A percentile compares a stretch with the other conserved stretches of the same genome.
Conservation (phyloP, 2,888 invertebrate species). For the Pyrrhosoma nymphula region DNA sequence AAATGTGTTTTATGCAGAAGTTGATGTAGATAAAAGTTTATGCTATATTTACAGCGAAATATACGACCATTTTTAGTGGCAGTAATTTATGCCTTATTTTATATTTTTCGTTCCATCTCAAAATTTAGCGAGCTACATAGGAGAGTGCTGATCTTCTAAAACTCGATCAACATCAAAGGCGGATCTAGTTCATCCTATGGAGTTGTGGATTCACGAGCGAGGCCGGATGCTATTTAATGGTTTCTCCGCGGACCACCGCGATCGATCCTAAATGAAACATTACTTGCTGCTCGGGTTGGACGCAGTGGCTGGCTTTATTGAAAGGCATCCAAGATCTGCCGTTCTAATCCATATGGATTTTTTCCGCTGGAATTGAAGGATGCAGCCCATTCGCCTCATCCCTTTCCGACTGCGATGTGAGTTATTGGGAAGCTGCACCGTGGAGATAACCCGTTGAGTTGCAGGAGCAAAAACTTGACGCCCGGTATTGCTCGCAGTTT, state of each 20-base stretch:
- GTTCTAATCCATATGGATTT: constrained; percentile 8
- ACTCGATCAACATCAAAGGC: not conserved
- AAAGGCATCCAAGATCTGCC: not conserved
- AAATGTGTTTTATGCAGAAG: too few species aligned
- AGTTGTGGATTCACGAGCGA: not conserved
- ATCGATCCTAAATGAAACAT: constrained; percentile 16
- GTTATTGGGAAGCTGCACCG: not conserved
- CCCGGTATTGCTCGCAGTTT: not conserved
- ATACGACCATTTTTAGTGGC: too few species aligned
- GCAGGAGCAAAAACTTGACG: not conserved
- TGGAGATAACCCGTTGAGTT: not conserved
- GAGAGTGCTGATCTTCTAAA: not conserved
- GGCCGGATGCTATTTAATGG: not conserved
- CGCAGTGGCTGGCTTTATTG: not conserved
- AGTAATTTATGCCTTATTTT: too few species aligned
- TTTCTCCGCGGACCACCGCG: not conserved
- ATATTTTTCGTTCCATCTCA: too few species aligned
- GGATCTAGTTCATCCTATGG: not conserved
- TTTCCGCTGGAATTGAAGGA: not conserved
- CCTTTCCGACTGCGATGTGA: not conserved
- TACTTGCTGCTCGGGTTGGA: not conserved
- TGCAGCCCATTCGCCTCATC: not conserved
- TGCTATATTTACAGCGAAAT: too few species aligned
- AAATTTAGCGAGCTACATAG: too few species aligned
- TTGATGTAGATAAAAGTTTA: too few species aligned